Conservation (phyloP, 2,888 invertebrate species). For the Pomacea canaliculata region DNA sequence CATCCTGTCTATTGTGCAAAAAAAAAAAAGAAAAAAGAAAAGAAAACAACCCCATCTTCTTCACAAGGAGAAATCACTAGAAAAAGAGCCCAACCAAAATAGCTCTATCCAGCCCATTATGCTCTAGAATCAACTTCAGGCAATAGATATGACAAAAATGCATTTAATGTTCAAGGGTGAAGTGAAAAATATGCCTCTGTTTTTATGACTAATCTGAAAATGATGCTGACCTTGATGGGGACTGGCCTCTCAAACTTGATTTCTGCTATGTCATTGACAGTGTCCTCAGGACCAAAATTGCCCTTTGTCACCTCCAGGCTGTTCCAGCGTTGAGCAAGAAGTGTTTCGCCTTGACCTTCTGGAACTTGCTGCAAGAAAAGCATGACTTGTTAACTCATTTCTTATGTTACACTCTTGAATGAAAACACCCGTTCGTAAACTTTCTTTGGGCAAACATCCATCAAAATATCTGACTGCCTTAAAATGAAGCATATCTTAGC, state of each 20-base stretch:
- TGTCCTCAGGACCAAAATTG: slow-evolving; percentile 85
- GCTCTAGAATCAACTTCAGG: no score
- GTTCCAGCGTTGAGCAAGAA: slow-evolving; percentile 78
- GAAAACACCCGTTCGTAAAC: no score
- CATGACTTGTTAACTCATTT: not conserved
- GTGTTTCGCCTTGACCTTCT: slow-evolving; percentile 55
- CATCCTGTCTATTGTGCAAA: not conserved
- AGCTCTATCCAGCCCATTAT: no score
- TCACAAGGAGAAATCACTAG: no score
- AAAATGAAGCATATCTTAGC: no score
- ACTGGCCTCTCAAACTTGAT: slow-evolving; percentile 91
- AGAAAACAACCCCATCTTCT: not conserved
- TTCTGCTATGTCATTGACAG: slow-evolving; percentile 85
- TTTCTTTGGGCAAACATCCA: no score
- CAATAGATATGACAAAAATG: no score
- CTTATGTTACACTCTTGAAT: no score
- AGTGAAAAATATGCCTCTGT: no score
- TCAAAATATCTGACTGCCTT: no score
- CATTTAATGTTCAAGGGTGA: no score
- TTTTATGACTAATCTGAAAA: not conserved
- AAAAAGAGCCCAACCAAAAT: no score
- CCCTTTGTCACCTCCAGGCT: slow-evolving; percentile 88
- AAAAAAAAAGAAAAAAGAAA: not conserved
- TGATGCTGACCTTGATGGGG: slow-evolving; percentile 79
- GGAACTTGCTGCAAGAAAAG: slow-evolving; percentile 41